phyloP scores from a whole-genome alignment of 2,797 vertebrate species.

The Macrochelys suwanniensis region DNA sequence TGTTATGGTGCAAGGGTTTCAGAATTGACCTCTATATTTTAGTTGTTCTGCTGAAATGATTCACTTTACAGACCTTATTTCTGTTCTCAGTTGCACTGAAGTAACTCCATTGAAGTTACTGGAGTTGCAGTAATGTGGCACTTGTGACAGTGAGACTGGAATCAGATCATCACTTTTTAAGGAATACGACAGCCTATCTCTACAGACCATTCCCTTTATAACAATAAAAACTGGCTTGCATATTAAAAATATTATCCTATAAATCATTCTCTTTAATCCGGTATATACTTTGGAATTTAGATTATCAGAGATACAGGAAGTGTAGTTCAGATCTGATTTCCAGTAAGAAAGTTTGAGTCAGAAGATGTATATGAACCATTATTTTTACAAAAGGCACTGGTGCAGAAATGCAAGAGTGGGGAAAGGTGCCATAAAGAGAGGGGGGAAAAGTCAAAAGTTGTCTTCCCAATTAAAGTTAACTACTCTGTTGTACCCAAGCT shows the following conservation, averaged over 20 bases:
- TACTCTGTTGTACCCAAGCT: background rate
- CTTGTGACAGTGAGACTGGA: background rate
- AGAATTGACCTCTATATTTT: background rate
- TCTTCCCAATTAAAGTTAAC: background rate
- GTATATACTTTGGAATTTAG: background rate
- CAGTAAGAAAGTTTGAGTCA: conserved; percentile 2
- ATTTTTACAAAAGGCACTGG: background rate
- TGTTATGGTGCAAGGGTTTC: background rate
- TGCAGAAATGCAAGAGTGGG: background rate
- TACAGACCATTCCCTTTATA: background rate
- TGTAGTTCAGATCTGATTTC: background rate
- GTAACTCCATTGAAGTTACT: background rate
- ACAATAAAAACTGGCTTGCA: background rate
- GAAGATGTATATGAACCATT: background rate
- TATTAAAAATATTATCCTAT: background rate
- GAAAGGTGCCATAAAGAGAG: background rate
- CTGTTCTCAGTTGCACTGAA: background rate
- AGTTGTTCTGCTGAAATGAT: conserved; percentile 29
- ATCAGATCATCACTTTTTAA: background rate
- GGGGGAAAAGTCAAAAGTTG: rapidly evolving
- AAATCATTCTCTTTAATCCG: background rate
- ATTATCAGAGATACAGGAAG: background rate
- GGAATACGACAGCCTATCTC: background rate
- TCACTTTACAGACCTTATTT: conserved; percentile 10
- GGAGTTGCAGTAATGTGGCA: background rate